Conservation (phyloP, 2,888 invertebrate genomes). For the Melanophora roralis region DNA sequence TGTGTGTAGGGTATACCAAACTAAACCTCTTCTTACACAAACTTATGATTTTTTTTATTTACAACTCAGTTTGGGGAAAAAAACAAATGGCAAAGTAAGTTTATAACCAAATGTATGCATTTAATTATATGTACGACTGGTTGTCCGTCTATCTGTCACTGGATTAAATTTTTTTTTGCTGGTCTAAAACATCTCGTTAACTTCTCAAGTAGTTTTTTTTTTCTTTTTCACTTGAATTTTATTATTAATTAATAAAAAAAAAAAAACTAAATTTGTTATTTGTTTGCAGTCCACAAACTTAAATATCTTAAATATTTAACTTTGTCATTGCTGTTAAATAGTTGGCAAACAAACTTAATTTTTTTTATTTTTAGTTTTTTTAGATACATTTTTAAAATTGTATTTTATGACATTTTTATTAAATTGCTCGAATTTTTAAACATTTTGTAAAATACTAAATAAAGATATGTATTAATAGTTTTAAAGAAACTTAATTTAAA, state of each 20-base stretch:
- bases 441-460: conserved; percentile 4
- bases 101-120: background rate
- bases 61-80: background rate
- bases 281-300: conserved; percentile 13
- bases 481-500: background rate
- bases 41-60: background rate
- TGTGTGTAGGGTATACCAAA: too few species aligned
- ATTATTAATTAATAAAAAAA: conserved; percentile 62
- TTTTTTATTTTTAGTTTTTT: too few species aligned
- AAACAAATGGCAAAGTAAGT: background rate
- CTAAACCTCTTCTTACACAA: background rate
- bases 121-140: background rate
- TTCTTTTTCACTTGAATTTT: conserved; percentile 31
- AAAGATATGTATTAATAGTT: background rate
- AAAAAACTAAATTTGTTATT: background rate
- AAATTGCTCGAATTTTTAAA: conserved; percentile 8
- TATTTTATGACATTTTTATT: conserved; percentile 26
- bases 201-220: conserved; percentile 45
- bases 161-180: conserved; percentile 33
- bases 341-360: background rate
- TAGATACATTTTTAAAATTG: background rate
- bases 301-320: conserved; percentile 15
- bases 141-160: background rate
- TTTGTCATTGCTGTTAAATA: background rate
- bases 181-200: conserved; percentile 41